Evolutionary conservation across 2,888 invertebrate genomes (phyloP).

Genomic region (Eustalomyia histrio): DNA sequence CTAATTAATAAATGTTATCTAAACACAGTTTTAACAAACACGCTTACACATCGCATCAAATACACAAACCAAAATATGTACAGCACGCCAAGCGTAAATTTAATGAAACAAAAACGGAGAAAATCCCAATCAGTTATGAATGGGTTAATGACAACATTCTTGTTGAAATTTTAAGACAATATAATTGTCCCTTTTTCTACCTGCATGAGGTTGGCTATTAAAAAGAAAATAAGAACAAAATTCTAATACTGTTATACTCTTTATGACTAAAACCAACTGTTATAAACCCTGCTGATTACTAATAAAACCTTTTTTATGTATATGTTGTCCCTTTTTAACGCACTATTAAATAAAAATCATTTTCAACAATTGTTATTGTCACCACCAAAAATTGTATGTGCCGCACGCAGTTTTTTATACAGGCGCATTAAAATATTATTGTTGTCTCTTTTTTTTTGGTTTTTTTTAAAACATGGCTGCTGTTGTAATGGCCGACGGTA

Average conservation of each 20-base stretch:
- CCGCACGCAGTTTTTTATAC: too few relatives aligned
- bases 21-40: too few relatives aligned
- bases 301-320: too few relatives aligned
- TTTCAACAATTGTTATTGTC: neutral
- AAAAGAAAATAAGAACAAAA: too few relatives aligned
- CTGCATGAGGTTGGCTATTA: too few relatives aligned
- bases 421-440: neutral
- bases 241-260: too few relatives aligned
- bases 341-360: neutral
- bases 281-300: neutral
- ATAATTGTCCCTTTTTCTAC: too few relatives aligned
- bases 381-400: slow-evolving; percentile 10
- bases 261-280: neutral
- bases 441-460: slow-evolving; percentile 20
- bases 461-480: slow-evolving; percentile 2
- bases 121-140: too few relatives aligned
- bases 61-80: slow-evolving; percentile 53
- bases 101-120: too few relatives aligned
- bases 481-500: slow-evolving; percentile 35
- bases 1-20: too few relatives aligned
- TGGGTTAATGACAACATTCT: too few relatives aligned
- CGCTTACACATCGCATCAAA: slow-evolving; percentile 22
- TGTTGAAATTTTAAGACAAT: too few relatives aligned
- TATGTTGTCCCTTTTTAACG: slow-evolving; percentile 24
- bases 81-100: slow-evolving; percentile 53